These are phyloP conservation scores for Cantharis nigra DNA, from an alignment of 2,888 invertebrate genomes.

Conservation along the genomic window DNA sequence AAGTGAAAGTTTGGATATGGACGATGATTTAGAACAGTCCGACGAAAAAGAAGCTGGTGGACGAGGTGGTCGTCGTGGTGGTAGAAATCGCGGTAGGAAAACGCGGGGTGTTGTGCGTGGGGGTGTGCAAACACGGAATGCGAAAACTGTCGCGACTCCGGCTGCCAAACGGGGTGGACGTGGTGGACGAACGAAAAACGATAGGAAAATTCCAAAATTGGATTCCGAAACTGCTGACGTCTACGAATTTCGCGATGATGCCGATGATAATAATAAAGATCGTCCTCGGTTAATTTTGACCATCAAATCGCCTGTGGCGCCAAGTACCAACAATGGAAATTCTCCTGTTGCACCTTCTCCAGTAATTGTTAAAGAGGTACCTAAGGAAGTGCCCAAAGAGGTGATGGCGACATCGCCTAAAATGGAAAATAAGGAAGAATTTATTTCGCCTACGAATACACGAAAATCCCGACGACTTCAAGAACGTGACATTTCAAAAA, in stretches of 20 bases:
- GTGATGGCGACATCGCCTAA: constrained; percentile 24
- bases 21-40: constrained; percentile 44
- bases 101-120: constrained; percentile 49
- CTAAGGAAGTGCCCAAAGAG: constrained; percentile 38
- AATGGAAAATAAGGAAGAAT: constrained; percentile 58
- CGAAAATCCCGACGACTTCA: constrained; percentile 80
- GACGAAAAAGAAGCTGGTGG: constrained; percentile 40
- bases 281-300: constrained; percentile 80
- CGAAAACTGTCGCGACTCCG: constrained; percentile 41
- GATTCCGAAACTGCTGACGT: constrained; percentile 73
- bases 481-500: constrained; percentile 76
- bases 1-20: constrained; percentile 12
- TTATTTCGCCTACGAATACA: constrained; percentile 71
- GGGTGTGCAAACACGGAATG: constrained; percentile 64
- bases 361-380: constrained; percentile 55
- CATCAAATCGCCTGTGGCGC: constrained; percentile 72
- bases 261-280: constrained; percentile 69
- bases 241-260: constrained; percentile 90
- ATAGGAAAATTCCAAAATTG: constrained; percentile 61
- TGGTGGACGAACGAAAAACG: constrained; percentile 59
- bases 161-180: constrained; percentile 52
- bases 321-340: constrained; percentile 42
- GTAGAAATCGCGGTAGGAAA: constrained; percentile 49
- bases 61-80: constrained; percentile 41
- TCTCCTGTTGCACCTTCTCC: constrained; percentile 41